Evolutionary conservation across 2,113 vertebrate genomes (phyloP), one percentile per base, ranked within the genome.

Genomic region (Leucopsar rothschildi): DNA sequence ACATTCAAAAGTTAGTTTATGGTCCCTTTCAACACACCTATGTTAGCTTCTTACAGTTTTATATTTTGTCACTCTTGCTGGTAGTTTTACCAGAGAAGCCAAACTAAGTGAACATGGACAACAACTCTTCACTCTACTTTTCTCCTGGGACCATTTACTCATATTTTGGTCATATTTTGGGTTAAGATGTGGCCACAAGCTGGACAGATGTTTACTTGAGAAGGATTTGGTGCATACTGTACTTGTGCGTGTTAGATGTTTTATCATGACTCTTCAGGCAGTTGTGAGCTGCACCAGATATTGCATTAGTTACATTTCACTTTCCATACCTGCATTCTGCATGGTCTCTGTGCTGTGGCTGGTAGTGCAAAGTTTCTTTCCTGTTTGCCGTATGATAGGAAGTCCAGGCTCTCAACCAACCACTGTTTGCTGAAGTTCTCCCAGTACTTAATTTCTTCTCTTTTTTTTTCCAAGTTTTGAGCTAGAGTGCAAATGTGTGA

Each of bases 401-500:
- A 64, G 11, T 78, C 42, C 35, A 45, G 23, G n/a, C 37, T 95
- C 16, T 57, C 57, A 49, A 61, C 28, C 70, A 85, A 23, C 28
- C 27, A 15, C 53, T 61, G 14, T 57, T 86, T 81, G 59, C 22
- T 16, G 10, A 80, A 92, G 39, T 90, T 95, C 50, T 90, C 22
- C 8, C 29, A 82, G 73, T 55, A 85, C 63, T 80, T 89, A 12
- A 91, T 95, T 95, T 82, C 39, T 33, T 80, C 42, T 63, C 9
- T 64, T 92, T 78, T 21, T 39, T 93, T 52, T 52, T 28, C 50
- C 42, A 42, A 39, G 63, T 80, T 89, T 85, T 78, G 52, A 89
- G 70, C 75, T 69, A 17, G 29, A 88, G 61, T 82, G 81, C 66
- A 87, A 95, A 92, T 35, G 55, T 7, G 5, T 92, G 88, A 90